Percentiles rank a stretch among this genome's conserved stretches.
Conservation (phyloP, 2,113 vertebrate species). For the Chinchilla lanigera region DNA sequence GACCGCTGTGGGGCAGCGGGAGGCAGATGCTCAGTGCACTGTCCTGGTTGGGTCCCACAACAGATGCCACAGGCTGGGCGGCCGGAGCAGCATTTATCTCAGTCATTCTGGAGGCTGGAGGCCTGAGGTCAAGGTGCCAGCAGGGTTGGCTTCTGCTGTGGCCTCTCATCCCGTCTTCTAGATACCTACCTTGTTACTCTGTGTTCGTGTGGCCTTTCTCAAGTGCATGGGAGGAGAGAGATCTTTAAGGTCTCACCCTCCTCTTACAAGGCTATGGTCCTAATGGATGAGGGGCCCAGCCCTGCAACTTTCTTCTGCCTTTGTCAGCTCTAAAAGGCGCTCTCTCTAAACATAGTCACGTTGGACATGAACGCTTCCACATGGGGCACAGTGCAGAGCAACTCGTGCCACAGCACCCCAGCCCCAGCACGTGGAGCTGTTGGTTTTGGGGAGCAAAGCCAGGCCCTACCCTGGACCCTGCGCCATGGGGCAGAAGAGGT, state of each 20-base stretch:
- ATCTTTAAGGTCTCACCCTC: neutral
- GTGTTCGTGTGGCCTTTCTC: neutral
- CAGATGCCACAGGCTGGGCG: neutral
- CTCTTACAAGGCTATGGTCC: neutral
- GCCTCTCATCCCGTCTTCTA: neutral
- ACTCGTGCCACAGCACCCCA: neutral
- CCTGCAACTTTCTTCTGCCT: neutral
- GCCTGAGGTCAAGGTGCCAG: neutral
- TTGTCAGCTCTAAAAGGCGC: neutral
- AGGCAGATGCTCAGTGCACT: too few species aligned
- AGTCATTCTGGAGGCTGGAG: neutral
- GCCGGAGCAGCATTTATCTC: neutral
- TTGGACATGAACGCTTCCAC: neutral
- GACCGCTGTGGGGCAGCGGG: neutral
- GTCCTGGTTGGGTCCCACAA: neutral
- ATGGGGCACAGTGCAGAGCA: neutral
- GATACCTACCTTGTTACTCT: neutral
- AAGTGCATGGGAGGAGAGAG: neutral
- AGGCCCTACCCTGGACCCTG: neutral
- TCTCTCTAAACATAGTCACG: neutral
- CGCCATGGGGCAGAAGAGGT: neutral
- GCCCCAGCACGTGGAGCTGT: neutral
- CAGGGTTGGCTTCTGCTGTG: neutral
- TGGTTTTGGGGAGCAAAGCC: neutral
- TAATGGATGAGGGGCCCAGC: neutral